Conservation (phyloP, 2,888 invertebrate species). For the Tigriopus californicus region DNA sequence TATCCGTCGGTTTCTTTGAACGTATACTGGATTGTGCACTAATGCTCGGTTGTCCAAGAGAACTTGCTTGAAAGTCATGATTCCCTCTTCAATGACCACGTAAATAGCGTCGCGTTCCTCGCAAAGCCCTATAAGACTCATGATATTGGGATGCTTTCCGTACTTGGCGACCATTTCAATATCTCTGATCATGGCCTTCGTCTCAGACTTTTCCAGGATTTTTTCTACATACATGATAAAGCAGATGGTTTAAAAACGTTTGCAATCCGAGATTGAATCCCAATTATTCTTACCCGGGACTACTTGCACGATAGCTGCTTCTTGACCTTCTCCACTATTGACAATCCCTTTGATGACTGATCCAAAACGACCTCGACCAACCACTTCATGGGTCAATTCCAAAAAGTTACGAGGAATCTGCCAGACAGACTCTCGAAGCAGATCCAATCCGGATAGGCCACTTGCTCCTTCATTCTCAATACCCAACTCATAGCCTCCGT, state of each 20-base stretch:
- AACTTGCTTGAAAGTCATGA: slow-evolving; percentile 46
- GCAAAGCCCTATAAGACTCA: slow-evolving; percentile 55
- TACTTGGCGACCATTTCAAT: slow-evolving; percentile 48
- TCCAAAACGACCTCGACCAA: slow-evolving; percentile 57
- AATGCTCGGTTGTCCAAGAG: slow-evolving; percentile 39
- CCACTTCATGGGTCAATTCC: slow-evolving; percentile 45
- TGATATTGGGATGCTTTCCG: slow-evolving; percentile 47
- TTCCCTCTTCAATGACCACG: slow-evolving; percentile 49
- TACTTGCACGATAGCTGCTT: slow-evolving; percentile 42
- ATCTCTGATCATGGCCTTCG: slow-evolving; percentile 40
- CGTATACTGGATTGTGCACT: slow-evolving; percentile 27
- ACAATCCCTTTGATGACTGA: slow-evolving; percentile 51
- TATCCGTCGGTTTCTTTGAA: slow-evolving; percentile 32
- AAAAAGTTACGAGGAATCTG: slow-evolving; percentile 49
- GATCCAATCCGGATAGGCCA: neutral
- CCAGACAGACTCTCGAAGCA: slow-evolving; percentile 41
- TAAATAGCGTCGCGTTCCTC: slow-evolving; percentile 34
- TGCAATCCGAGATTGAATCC: no score
- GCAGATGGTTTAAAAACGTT: no score
- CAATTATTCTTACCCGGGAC: slow-evolving; percentile 30
- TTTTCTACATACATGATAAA: no score
- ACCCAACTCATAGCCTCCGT: neutral
- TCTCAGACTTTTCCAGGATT: slow-evolving; percentile 21
- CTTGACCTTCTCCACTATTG: slow-evolving; percentile 38
- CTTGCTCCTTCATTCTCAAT: neutral